phyloP scores from a whole-genome alignment of 2,797 vertebrate species.

The Heteromormyrus szaboi region DNA sequence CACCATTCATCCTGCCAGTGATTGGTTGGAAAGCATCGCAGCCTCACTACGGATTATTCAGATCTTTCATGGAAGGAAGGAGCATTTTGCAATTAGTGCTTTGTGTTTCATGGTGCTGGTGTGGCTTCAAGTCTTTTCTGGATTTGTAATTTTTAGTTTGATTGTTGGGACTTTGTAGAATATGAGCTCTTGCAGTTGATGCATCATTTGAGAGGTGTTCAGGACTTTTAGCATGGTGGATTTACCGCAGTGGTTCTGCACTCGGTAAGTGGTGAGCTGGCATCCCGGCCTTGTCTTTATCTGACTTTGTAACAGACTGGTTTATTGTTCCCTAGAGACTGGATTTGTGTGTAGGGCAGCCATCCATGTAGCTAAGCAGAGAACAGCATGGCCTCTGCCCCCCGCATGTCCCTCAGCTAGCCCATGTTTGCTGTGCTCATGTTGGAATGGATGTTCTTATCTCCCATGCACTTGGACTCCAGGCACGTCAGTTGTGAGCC shows the following conservation, averaged over 20 bases:
- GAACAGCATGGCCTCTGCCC: not conserved
- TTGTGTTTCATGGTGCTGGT: not conserved
- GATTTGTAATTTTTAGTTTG: not conserved
- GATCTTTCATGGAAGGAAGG: not conserved
- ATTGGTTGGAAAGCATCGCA: constrained; percentile 39
- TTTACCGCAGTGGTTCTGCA: not conserved
- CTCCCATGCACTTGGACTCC: not conserved
- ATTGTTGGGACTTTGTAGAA: not conserved
- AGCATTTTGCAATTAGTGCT: not conserved
- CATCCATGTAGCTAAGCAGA: constrained; percentile 28
- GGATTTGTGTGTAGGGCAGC: constrained; percentile 39
- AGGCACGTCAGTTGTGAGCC: not conserved
- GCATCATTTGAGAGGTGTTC: not conserved
- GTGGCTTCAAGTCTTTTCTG: not conserved
- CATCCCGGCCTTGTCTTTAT: not conserved
- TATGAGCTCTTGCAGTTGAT: not conserved
- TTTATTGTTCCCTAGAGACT: constrained; percentile 33
- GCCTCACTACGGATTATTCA: not conserved
- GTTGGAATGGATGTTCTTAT: not conserved
- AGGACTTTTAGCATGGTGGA: not conserved
- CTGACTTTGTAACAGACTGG: constrained; percentile 36
- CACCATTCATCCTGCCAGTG: constrained; percentile 40
- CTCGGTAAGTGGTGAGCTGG: not conserved
- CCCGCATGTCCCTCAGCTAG: not conserved
- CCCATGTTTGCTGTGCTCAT: not conserved